phyloP scores from a whole-genome alignment of 2,888 invertebrate species.

The Pristionchus entomophagus region DNA sequence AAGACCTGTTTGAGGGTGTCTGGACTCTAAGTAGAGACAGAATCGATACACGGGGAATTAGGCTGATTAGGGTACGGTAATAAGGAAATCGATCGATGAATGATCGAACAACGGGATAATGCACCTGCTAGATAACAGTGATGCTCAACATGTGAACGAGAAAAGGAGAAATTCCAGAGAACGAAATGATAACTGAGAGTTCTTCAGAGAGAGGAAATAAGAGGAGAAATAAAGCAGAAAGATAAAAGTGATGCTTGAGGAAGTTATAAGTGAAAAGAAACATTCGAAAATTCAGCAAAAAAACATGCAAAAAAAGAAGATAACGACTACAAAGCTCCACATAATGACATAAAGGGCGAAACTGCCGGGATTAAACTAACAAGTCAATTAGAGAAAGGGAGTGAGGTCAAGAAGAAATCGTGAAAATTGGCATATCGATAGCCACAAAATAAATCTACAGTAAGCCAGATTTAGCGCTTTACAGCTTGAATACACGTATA shows the following conservation, averaged over 20 bases:
- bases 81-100: background rate
- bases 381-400: background rate
- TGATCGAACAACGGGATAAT: background rate
- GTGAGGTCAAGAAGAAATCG: conserved; percentile 1
- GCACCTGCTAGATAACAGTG: background rate
- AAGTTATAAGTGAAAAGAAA: background rate
- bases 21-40: conserved; percentile 8
- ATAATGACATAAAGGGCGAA: background rate
- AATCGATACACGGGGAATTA: conserved; percentile 18
- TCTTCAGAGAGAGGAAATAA: background rate
- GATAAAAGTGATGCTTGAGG: background rate
- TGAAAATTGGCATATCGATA: background rate
- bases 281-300: background rate
- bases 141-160: background rate
- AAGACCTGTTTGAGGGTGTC: conserved; percentile 1
- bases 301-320: conserved; percentile 23
- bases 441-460: background rate
- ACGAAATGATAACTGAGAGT: background rate
- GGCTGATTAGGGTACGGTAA: conserved; percentile 16
- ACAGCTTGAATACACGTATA: background rate
- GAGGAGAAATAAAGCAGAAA: background rate
- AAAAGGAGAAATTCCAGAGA: background rate
- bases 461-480: background rate
- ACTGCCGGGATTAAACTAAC: background rate
- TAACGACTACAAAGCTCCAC: conserved; percentile 26